A percentile compares a stretch with the other conserved stretches of the same genome.
Evolutionary conservation across 2,113 vertebrate genomes (phyloP).

Genomic region (Hemiscyllium ocellatum): DNA sequence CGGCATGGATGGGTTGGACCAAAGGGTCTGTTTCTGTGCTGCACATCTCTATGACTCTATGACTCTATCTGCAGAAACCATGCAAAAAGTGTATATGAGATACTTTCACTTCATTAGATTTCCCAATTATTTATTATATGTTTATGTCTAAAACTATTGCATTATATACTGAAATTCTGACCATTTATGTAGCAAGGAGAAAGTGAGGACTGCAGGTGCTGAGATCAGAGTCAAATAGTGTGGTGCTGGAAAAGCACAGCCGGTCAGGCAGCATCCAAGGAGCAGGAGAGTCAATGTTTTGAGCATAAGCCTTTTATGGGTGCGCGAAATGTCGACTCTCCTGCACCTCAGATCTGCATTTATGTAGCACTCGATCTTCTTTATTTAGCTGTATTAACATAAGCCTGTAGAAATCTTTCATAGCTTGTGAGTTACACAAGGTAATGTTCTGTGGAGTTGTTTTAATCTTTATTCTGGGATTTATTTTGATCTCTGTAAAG

Average conservation of each 20-base stretch:
- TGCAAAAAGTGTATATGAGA: not conserved
- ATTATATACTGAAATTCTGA: not conserved
- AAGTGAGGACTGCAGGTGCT: too few species aligned
- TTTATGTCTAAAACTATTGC: not conserved
- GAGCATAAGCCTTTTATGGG: too few species aligned
- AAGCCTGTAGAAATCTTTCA: not conserved
- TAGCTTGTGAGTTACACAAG: not conserved
- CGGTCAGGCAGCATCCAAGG: too few species aligned
- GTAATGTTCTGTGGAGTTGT: not conserved
- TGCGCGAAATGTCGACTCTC: too few species aligned
- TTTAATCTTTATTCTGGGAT: not conserved
- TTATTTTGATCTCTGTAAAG: not conserved
- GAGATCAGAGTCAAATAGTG: too few species aligned
- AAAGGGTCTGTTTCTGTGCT: too few species aligned
- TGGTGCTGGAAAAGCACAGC: too few species aligned
- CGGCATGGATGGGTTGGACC: too few species aligned
- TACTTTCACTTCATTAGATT: not conserved
- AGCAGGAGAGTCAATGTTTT: too few species aligned
- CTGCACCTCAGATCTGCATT: too few species aligned
- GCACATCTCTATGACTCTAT: not conserved
- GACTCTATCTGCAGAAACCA: not conserved
- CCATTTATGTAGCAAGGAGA: not conserved
- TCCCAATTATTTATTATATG: not conserved
- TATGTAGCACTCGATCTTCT: not conserved
- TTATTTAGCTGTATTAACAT: not conserved